These are phyloP conservation scores for Origma solitaria DNA, from an alignment of 2,113 vertebrate genomes.

Conservation along the genomic window DNA sequence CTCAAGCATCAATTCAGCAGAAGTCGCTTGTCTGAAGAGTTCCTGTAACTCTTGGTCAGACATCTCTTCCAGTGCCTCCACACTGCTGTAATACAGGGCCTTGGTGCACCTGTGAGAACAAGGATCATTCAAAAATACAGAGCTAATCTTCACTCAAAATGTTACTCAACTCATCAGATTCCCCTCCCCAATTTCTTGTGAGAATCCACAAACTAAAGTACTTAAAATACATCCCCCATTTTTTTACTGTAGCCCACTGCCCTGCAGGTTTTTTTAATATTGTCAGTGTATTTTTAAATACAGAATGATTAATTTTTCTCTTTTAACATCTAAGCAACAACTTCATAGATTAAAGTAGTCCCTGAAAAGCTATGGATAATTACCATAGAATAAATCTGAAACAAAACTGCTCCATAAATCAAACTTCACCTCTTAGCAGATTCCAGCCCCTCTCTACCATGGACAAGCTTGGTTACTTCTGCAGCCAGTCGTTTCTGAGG, in stretches of 20 bases:
- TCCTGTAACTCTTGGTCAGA: conserved; percentile 89
- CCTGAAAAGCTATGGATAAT: neutral
- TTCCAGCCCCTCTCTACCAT: conserved; percentile 89
- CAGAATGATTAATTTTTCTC: neutral
- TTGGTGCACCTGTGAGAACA: conserved; percentile 81
- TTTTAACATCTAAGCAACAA: neutral
- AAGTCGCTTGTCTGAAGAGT: conserved; percentile 87
- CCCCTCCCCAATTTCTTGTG: neutral
- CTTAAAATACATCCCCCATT: neutral
- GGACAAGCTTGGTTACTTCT: conserved; percentile 95
- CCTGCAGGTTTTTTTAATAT: neutral
- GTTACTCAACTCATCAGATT: neutral
- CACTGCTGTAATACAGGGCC: conserved; percentile 82
- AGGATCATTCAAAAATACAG: neutral
- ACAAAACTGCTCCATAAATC: neutral
- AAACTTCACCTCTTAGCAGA: conserved; percentile 88
- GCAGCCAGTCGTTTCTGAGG: conserved; percentile 92
- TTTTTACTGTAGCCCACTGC: neutral
- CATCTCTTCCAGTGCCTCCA: conserved; percentile 86
- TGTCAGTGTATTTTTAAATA: neutral
- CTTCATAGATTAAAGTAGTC: neutral
- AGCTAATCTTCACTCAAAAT: neutral
- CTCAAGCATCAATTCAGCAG: conserved; percentile 87
- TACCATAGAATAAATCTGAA: neutral
- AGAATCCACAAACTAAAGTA: neutral